Evolutionary conservation across 2,797 vertebrate species (phyloP).

Genomic region (Falco peregrinus): DNA sequence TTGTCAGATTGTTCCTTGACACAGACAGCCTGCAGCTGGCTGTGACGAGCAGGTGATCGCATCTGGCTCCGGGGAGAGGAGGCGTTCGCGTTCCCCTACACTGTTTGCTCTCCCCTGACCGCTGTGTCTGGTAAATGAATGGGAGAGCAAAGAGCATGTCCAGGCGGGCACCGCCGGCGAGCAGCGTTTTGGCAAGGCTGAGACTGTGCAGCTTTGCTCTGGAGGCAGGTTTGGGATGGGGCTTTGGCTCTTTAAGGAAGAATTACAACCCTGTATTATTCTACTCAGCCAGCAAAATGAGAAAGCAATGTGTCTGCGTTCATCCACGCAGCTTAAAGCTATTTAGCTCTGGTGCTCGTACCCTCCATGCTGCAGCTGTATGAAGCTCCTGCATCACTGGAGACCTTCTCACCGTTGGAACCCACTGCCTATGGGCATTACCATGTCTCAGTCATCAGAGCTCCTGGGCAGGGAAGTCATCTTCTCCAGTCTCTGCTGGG

Average conservation of each 20-base stretch:
- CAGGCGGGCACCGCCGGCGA: not conserved
- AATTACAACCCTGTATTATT: not conserved
- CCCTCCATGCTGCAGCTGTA: not conserved
- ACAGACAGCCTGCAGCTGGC: slow-evolving; percentile 85
- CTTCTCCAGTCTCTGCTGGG: not conserved
- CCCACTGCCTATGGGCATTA: not conserved
- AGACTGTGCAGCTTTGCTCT: not conserved
- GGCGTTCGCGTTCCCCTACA: not conserved
- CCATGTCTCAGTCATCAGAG: not conserved
- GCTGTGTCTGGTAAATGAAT: not conserved
- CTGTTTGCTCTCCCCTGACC: not conserved
- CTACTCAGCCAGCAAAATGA: not conserved
- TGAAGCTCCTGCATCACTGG: not conserved
- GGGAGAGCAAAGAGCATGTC: not conserved
- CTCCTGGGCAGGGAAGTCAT: not conserved
- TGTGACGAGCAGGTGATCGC: slow-evolving; percentile 87
- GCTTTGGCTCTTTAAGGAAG: not conserved
- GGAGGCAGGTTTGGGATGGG: not conserved
- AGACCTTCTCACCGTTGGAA: not conserved
- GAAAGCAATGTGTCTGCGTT: not conserved
- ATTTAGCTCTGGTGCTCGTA: not conserved
- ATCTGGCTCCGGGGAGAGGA: slow-evolving; percentile 84
- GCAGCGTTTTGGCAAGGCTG: not conserved
- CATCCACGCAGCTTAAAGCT: not conserved
- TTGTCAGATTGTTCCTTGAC: slow-evolving; percentile 89